Evolutionary conservation across 2,113 vertebrate genomes (phyloP).

Genomic region (Myotis lucifugus): DNA sequence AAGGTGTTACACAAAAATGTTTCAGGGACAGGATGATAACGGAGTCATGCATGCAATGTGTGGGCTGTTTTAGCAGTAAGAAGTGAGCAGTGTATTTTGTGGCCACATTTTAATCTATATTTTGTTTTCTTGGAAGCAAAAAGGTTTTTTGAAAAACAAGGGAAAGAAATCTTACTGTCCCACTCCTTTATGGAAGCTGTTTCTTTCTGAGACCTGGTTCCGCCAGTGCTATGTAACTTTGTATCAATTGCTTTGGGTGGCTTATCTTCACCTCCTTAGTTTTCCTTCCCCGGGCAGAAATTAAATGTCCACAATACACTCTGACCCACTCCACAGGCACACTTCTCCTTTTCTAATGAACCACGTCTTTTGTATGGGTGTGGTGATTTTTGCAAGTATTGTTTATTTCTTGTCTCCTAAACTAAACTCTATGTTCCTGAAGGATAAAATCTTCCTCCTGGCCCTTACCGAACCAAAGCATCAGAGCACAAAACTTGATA

Average conservation of each 20-base stretch:
- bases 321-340: not conserved
- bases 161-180: not conserved
- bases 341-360: not conserved
- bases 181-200: not conserved
- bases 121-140: not conserved
- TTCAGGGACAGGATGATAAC: too few relatives aligned
- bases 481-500: not conserved
- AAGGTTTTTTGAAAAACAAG: not conserved
- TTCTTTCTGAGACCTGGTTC: not conserved
- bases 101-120: not conserved
- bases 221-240: not conserved
- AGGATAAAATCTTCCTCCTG: not conserved
- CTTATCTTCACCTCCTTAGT: not conserved
- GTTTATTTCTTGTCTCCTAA: not conserved
- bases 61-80: too few relatives aligned
- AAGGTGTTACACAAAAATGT: too few relatives aligned
- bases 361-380: not conserved
- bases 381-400: not conserved
- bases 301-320: not conserved
- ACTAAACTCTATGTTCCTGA: not conserved
- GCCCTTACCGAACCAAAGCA: not conserved
- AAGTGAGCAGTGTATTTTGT: too few relatives aligned
- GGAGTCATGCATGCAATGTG: too few relatives aligned
- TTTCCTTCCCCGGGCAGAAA: not conserved
- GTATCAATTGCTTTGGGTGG: not conserved